These are phyloP conservation scores for Calameuta filiformis DNA, from an alignment of 2,888 invertebrate genomes.

Conservation along the genomic window DNA sequence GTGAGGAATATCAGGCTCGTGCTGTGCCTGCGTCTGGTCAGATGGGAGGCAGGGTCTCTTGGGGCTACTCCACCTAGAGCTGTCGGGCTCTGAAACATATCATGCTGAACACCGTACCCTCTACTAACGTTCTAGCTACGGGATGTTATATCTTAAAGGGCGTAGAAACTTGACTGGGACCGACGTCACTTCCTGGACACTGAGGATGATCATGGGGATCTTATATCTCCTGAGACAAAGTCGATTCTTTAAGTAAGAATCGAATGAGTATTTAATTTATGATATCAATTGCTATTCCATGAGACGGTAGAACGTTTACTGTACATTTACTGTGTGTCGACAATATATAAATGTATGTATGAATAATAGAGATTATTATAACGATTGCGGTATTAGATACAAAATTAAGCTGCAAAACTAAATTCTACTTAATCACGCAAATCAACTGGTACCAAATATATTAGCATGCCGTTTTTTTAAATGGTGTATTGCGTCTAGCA, in stretches of 20 bases:
- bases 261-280: neutral
- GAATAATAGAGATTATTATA: neutral
- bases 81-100: conserved; percentile 71
- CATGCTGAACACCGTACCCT: conserved; percentile 58
- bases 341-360: neutral
- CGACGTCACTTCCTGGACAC: neutral
- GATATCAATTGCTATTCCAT: neutral
- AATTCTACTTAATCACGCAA: conserved; percentile 9
- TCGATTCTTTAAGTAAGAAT: neutral
- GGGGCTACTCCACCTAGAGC: conserved; percentile 64
- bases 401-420: conserved; percentile 20
- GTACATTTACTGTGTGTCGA: neutral
- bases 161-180: neutral
- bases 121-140: conserved; percentile 34
- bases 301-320: neutral
- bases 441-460: conserved; percentile 1
- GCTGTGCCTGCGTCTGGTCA: conserved; percentile 81
- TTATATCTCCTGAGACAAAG: neutral
- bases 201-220: neutral
- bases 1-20: conserved; percentile 76
- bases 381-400: conserved; percentile 1
- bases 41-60: conserved; percentile 70
- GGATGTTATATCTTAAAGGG: neutral
- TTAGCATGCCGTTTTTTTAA: neutral
- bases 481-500: neutral